Evolutionary conservation across 2,888 invertebrate species (phyloP).

Genomic region (Carpatolechia fugitivella): DNA sequence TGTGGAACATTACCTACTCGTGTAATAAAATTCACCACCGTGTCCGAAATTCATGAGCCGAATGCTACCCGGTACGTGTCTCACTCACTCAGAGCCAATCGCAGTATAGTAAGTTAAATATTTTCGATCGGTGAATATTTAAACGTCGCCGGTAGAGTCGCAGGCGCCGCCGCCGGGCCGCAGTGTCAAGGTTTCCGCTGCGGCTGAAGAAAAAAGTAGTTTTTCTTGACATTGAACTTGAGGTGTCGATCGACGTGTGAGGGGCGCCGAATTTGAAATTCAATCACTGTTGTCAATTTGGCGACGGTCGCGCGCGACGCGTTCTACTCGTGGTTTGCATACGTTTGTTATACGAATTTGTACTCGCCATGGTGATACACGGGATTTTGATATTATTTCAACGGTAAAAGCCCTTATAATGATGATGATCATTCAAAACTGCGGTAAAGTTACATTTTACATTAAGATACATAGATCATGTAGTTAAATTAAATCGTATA

Average conservation of each 20-base stretch:
- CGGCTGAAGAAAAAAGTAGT: background rate
- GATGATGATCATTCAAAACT: too few relatives aligned
- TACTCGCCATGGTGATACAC: background rate
- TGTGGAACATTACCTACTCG: background rate
- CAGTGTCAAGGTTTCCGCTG: slow-evolving; percentile 4
- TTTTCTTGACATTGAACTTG: slow-evolving; percentile 27
- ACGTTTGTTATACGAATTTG: background rate
- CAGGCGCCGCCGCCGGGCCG: background rate
- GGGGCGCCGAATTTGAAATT: slow-evolving; percentile 26
- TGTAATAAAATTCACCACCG: background rate
- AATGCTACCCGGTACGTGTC: background rate
- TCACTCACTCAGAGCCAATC: background rate
- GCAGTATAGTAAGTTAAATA: background rate
- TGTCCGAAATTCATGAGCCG: slow-evolving; percentile 10
- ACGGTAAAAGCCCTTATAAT: too few relatives aligned
- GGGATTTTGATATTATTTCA: too few relatives aligned
- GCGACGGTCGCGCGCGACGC: background rate
- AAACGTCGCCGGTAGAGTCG: background rate
- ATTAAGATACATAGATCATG: too few relatives aligned
- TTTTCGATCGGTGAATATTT: background rate
- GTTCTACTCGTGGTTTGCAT: background rate
- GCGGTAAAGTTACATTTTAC: too few relatives aligned
- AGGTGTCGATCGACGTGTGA: background rate
- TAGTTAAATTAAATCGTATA: background rate
- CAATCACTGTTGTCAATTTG: slow-evolving; percentile 20